A percentile compares a stretch with the other conserved stretches of the same genome.
Evolutionary conservation across 2,888 invertebrate genomes (phyloP).

Genomic region (Eupithecia abbreviata): DNA sequence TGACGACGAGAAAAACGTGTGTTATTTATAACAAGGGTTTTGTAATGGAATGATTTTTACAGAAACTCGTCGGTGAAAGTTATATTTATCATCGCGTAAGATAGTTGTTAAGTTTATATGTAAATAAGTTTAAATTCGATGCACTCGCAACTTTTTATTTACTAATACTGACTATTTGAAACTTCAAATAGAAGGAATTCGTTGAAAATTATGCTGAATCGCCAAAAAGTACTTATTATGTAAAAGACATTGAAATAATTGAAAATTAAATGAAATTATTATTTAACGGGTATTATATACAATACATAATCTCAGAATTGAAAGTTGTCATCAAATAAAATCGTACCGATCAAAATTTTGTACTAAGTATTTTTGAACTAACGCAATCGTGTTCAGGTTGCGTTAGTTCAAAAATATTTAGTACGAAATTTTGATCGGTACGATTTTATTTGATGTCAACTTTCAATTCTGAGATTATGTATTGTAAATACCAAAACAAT

Average conservation of each 20-base stretch:
- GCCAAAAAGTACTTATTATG: not conserved
- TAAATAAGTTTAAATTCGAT: conserved; percentile 60
- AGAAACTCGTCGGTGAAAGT: conserved; percentile 45
- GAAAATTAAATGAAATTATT: no score
- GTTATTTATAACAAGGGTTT: not conserved
- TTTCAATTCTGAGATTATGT: not conserved
- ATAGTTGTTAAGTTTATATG: conserved; percentile 69
- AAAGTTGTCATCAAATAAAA: no score
- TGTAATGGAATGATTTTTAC: conserved; percentile 28
- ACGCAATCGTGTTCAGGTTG: no score
- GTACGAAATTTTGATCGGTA: no score
- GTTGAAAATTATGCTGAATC: not conserved
- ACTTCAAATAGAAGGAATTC: not conserved
- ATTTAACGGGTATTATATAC: no score
- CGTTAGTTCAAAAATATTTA: no score
- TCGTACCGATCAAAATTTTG: no score
- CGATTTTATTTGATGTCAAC: not conserved
- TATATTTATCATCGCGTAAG: conserved; percentile 60
- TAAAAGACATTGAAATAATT: no score
- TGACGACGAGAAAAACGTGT: no score
- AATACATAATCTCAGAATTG: no score
- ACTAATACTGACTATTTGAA: conserved; percentile 1
- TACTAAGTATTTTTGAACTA: no score
- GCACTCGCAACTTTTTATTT: conserved; percentile 64
- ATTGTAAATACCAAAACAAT: not conserved